phyloP scores from a whole-genome alignment of 2,113 vertebrate species.

The Megalops atlanticus region DNA sequence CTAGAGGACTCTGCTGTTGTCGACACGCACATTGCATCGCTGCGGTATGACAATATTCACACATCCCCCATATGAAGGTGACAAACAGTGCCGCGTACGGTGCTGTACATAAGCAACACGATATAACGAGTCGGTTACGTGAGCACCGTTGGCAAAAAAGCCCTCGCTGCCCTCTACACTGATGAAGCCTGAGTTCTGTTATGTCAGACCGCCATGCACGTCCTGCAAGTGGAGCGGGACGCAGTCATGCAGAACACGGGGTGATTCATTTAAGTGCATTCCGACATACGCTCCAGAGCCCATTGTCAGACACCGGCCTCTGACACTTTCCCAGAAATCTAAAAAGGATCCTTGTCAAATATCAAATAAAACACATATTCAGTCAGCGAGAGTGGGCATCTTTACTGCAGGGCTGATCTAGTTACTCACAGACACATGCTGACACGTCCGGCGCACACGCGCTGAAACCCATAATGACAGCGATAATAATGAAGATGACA shows the following conservation, averaged over 20 bases:
- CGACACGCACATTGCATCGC: background rate
- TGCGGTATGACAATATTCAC: background rate
- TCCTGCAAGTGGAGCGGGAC: background rate
- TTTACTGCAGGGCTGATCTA: conserved; percentile 5
- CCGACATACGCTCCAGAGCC: background rate
- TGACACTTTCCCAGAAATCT: conserved; percentile 15
- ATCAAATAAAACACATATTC: conserved; percentile 6
- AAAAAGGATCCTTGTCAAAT: conserved; percentile 2
- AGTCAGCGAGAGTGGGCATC: background rate
- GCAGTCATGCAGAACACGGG: conserved; percentile 6
- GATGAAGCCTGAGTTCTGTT: background rate
- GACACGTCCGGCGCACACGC: conserved; percentile 8
- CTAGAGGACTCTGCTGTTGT: background rate
- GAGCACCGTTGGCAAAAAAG: background rate
- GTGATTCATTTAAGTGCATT: background rate
- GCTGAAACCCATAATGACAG: conserved; percentile 3
- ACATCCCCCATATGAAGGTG: background rate
- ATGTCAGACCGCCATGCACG: conserved; percentile 22
- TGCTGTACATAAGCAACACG: background rate
- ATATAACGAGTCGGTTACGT: background rate
- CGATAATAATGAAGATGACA: background rate
- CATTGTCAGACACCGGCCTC: background rate
- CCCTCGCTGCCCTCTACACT: conserved; percentile 3
- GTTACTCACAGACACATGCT: background rate
- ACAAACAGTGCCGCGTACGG: background rate